Evolutionary conservation across 1,140 invertebrate species (phyloP).

Genomic region (Brachionus plicatilis): DNA sequence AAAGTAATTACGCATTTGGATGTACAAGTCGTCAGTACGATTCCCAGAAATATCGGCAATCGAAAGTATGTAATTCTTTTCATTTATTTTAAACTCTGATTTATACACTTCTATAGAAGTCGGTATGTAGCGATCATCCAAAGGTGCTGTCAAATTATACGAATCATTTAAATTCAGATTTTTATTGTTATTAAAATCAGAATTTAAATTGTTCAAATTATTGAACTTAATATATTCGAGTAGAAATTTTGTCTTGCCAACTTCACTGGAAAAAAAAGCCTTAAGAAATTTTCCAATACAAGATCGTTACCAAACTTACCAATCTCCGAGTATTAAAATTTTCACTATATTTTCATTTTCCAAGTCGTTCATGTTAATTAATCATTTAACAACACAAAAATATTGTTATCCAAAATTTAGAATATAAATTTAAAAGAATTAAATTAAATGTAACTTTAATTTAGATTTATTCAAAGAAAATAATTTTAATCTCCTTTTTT

Average conservation of each 20-base stretch:
- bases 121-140: neutral
- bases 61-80: constrained; percentile 11
- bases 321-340: constrained; percentile 30
- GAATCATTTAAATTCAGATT: constrained; percentile 16
- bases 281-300: neutral
- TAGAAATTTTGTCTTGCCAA: constrained; percentile 36
- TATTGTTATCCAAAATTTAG: neutral
- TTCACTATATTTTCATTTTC: neutral
- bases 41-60: constrained; percentile 38
- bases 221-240: constrained; percentile 32
- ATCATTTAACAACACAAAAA: neutral
- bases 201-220: neutral
- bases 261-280: neutral
- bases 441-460: neutral
- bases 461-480: neutral
- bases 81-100: constrained; percentile 34
- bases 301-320: neutral
- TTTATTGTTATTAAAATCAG: neutral
- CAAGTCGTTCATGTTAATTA: neutral
- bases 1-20: constrained; percentile 36
- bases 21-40: constrained; percentile 8
- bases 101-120: constrained; percentile 36
- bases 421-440: neutral
- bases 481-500: neutral
- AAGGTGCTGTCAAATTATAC: neutral